These are phyloP conservation scores for Nilaparvata lugens DNA, from an alignment of 1,140 invertebrate genomes.

Conservation along the genomic window DNA sequence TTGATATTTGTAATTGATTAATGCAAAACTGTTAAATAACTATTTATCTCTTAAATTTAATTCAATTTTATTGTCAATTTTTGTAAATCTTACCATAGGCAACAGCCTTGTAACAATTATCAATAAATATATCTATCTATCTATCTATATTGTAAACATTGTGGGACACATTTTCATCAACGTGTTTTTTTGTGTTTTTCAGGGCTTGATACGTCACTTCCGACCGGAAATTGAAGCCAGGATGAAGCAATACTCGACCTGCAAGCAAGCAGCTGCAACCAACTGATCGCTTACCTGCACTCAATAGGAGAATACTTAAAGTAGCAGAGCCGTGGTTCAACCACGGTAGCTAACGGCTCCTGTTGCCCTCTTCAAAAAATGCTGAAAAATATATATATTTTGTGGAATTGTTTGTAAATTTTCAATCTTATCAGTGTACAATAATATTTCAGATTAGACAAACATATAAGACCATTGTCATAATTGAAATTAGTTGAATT, in stretches of 20 bases:
- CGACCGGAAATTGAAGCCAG: conserved; percentile 83
- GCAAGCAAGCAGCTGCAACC: conserved; percentile 2
- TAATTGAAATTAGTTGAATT: too few species aligned
- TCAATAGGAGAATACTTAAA: too few species aligned
- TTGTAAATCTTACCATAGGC: not conserved
- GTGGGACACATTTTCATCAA: not conserved
- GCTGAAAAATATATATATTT: too few species aligned
- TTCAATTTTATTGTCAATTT: not conserved
- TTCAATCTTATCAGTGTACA: too few species aligned
- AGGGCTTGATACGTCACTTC: conserved; percentile 94
- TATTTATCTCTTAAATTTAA: conserved; percentile 2
- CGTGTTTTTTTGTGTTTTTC: conserved; percentile 23
- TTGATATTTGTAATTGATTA: too few species aligned
- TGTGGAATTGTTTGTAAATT: too few species aligned
- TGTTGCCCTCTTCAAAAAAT: too few species aligned
- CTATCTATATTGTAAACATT: not conserved
- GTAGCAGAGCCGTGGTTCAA: too few species aligned
- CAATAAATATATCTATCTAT: not conserved
- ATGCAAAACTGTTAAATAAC: not conserved
- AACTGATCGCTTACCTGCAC: not conserved
- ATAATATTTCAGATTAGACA: too few species aligned
- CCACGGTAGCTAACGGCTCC: too few species aligned
- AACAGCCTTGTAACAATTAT: not conserved
- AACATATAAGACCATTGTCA: too few species aligned
- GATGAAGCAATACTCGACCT: conserved; percentile 41